phyloP scores from a whole-genome alignment of 2,113 vertebrate genomes.

The Sphyrna mokarran region DNA sequence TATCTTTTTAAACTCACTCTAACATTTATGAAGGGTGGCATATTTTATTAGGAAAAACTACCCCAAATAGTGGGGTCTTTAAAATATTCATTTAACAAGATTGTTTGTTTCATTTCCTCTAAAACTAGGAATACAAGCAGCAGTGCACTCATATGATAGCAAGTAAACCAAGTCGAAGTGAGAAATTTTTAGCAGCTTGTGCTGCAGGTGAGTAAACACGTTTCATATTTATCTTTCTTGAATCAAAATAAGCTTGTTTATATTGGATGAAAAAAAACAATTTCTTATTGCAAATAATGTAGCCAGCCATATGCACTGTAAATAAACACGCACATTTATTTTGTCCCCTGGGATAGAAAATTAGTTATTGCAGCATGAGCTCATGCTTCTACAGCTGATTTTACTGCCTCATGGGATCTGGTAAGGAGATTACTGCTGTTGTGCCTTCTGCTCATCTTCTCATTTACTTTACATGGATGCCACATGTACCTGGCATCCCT shows the following conservation, averaged over 20 bases:
- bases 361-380: background rate
- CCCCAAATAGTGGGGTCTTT: background rate
- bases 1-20: background rate
- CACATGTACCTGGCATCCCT: background rate
- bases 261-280: background rate
- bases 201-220: slow-evolving; percentile 72
- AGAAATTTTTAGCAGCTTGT: slow-evolving; percentile 87
- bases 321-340: background rate
- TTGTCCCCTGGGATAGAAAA: background rate
- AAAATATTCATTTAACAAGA: background rate
- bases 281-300: background rate
- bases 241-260: background rate
- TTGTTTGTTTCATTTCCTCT: background rate
- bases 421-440: background rate
- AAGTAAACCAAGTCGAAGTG: slow-evolving; percentile 69
- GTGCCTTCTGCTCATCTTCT: background rate
- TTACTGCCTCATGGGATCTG: background rate
- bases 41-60: background rate
- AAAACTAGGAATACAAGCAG: slow-evolving; percentile 66
- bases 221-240: background rate
- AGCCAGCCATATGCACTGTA: background rate
- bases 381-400: background rate
- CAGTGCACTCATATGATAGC: slow-evolving; percentile 78
- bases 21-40: background rate
- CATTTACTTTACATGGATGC: background rate